phyloP scores from a whole-genome alignment of 2,797 vertebrate genomes.

The Acanthiza pusilla region DNA sequence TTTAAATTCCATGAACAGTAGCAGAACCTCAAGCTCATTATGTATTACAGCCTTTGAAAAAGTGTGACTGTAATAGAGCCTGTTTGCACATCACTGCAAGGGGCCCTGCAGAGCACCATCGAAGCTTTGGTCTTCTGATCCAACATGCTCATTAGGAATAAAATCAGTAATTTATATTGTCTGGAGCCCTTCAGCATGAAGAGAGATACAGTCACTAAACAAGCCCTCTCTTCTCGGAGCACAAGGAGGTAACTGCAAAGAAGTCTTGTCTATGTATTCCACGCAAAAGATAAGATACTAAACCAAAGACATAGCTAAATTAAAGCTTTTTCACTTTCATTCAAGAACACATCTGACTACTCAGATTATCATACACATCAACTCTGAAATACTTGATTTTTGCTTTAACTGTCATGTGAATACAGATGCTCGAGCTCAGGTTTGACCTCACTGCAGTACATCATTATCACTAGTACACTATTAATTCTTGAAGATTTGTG shows the following conservation, averaged over 20 bases:
- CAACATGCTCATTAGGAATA: background rate
- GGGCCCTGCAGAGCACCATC: background rate
- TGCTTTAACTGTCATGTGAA: background rate
- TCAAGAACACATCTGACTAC: background rate
- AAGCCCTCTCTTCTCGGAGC: background rate
- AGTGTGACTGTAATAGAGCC: background rate
- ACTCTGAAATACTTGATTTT: background rate
- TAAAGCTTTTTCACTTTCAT: background rate
- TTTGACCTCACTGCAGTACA: background rate
- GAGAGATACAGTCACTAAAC: background rate
- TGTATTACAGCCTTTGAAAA: background rate
- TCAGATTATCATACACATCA: background rate
- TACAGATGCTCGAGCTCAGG: background rate
- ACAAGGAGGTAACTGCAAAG: background rate
- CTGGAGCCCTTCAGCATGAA: background rate
- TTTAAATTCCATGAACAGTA: background rate
- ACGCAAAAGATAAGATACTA: background rate
- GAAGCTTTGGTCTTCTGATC: background rate
- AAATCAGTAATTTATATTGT: background rate
- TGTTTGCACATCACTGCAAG: background rate
- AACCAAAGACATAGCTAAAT: background rate
- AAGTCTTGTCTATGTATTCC: background rate
- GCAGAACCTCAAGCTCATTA: background rate
- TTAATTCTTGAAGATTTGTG: background rate
- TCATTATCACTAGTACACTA: background rate